A percentile compares a stretch with the other conserved stretches of the same genome.
Conservation (phyloP, 2,797 vertebrate species). For the Pangasius krempfi region DNA sequence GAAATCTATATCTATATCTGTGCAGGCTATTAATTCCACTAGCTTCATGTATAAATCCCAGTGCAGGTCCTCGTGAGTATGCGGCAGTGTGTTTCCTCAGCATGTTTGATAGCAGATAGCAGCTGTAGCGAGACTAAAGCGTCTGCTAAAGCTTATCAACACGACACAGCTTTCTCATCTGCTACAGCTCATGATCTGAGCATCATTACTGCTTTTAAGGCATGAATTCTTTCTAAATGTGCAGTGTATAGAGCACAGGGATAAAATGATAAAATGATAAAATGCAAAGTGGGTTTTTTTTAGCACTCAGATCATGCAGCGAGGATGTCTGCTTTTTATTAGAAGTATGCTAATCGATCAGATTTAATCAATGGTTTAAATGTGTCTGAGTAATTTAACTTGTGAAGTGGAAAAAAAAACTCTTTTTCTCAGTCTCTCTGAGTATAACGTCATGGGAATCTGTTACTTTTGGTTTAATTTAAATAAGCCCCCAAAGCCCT, state of each 20-base stretch:
- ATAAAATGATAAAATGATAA: background rate
- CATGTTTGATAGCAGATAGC: constrained; percentile 38
- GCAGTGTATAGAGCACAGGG: background rate
- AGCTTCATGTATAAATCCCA: constrained; percentile 16
- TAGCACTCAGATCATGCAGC: background rate
- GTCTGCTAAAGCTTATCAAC: constrained; percentile 44
- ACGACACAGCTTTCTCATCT: constrained; percentile 45
- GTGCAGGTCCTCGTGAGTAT: constrained; percentile 5
- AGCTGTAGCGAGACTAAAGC: constrained; percentile 24
- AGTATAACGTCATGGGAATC: background rate
- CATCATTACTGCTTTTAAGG: constrained; percentile 37
- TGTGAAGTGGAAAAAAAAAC: background rate
- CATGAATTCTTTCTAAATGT: constrained; percentile 19
- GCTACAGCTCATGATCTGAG: constrained; percentile 38
- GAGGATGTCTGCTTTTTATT: background rate
- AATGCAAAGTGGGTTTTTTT: too few relatives aligned
- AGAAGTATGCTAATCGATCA: background rate
- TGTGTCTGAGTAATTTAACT: background rate
- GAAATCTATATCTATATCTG: background rate
- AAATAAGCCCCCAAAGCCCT: background rate
- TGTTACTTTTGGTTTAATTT: background rate
- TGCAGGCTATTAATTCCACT: background rate
- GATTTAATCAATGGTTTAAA: background rate
- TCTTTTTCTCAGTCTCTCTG: background rate
- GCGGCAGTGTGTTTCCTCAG: constrained; percentile 7